Evolutionary conservation across 2,113 vertebrate genomes (phyloP), one percentile per base, ranked within the genome.

Genomic region (Cinclus mexicanus): DNA sequence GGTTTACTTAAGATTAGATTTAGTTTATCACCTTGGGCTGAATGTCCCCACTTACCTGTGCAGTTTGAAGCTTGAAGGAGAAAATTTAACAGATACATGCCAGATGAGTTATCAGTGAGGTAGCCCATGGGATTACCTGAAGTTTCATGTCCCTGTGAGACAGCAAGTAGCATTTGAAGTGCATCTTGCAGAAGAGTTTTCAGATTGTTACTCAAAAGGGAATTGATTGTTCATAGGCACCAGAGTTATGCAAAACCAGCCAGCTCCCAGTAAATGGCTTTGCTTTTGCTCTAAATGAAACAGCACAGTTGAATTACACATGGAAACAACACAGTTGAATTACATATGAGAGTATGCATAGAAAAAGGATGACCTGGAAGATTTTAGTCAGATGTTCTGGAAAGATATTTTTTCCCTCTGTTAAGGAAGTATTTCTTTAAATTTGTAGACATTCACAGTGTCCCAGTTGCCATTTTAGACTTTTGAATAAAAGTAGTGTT

Each of bases 81-180:
- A n/a, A 81, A 75, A 44, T 20, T 9, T 16, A 17, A 6, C 9
- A 23, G 24, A 4, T 65, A 18, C 2, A 0, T 0, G 1, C 13
- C 29, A 60, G 44, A 26, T 71, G 56, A 35, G 22, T 47, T 72
- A 14, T 50, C 14, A 47, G 60, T 68, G 69, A 39, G 35, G 39
- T 33, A 50, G 35, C 44, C 47, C 14, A 2, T 2, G 1, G 35
- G 9, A 14, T 63, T 94, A 7, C 67, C 35, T 70, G 33, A 33
- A 59, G 33, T 46, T 47, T 89, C 7, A 2, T 21, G 4, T 65
- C 39, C 4, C 9, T 53, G 3, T 42, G 31, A 65, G 12, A 42
- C 33, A 41, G 29, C 25, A 59, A 64, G 60, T 17, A 78, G 35
- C 52, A 18, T 71, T 46, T 70, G 56, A 87, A 89, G 24, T n/a